A percentile compares a stretch with the other conserved stretches of the same genome.
Evolutionary conservation across 2,113 vertebrate species (phyloP).

Genomic region (Erinaceus europaeus): DNA sequence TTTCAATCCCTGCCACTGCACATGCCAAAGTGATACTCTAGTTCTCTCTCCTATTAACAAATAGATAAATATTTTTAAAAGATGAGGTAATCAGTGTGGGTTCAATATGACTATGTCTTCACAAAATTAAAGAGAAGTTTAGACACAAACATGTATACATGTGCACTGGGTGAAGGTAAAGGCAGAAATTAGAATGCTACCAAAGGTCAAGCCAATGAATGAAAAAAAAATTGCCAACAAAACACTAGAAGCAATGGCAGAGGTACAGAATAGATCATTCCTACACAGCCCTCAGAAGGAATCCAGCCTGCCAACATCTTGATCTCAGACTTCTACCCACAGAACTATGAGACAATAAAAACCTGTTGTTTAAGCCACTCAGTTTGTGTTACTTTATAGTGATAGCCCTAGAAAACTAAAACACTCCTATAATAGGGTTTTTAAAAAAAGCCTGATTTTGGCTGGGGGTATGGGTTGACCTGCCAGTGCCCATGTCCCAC

Average conservation of each 20-base stretch:
- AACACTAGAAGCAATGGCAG: background rate
- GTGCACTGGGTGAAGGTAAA: background rate
- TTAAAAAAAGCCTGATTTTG: conserved; percentile 2
- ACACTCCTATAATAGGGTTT: background rate
- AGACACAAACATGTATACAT: background rate
- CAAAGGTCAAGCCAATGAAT: background rate
- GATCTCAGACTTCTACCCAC: background rate
- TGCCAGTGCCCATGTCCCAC: no score
- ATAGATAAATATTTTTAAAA: no score
- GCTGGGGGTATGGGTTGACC: no score
- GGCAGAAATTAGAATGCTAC: background rate
- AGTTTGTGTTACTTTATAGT: background rate
- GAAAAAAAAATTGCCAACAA: background rate
- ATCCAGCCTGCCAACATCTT: background rate
- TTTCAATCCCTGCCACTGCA: no score
- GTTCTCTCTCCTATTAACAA: no score
- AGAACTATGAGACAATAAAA: background rate
- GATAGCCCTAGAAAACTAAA: background rate
- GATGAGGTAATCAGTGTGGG: no score
- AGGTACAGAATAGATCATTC: background rate
- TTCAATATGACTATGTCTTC: background rate
- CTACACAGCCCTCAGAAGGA: background rate
- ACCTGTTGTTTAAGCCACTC: background rate
- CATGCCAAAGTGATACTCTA: no score
- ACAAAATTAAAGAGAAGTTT: background rate